A percentile compares a stretch with the other conserved stretches of the same genome.
Evolutionary conservation across 2,113 vertebrate species (phyloP).

Genomic region (Steatornis caripensis): DNA sequence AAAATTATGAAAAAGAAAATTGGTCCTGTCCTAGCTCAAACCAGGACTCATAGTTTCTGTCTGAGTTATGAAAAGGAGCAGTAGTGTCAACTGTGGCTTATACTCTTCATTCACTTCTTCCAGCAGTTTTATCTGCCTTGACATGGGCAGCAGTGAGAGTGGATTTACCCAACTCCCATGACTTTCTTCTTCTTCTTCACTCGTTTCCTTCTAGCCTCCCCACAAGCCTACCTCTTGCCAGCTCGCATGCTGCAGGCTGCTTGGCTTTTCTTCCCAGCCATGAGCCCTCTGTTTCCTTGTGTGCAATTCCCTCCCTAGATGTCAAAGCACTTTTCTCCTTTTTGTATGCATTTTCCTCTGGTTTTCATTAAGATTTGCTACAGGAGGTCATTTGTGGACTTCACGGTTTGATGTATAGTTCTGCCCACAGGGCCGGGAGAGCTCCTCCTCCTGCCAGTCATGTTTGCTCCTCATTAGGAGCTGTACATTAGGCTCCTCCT

Average conservation of each 20-base stretch:
- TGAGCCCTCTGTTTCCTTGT: neutral
- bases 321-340: neutral
- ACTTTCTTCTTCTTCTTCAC: neutral
- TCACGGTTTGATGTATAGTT: neutral
- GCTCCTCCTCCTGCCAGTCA: neutral
- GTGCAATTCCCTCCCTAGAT: neutral
- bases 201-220: neutral
- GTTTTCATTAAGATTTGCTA: neutral
- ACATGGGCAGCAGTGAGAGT: neutral
- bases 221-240: neutral
- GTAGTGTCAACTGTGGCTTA: neutral
- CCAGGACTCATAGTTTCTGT: too few species aligned
- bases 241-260: neutral
- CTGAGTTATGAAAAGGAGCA: neutral
- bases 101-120: neutral
- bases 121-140: neutral
- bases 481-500: neutral
- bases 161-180: neutral
- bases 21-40: too few species aligned
- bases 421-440: neutral
- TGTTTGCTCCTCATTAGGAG: neutral
- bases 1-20: too few species aligned
- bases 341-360: neutral
- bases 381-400: neutral
- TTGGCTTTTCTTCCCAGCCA: neutral